phyloP scores from a whole-genome alignment of 2,113 vertebrate genomes.

The Dicrurus megarhynchus region DNA sequence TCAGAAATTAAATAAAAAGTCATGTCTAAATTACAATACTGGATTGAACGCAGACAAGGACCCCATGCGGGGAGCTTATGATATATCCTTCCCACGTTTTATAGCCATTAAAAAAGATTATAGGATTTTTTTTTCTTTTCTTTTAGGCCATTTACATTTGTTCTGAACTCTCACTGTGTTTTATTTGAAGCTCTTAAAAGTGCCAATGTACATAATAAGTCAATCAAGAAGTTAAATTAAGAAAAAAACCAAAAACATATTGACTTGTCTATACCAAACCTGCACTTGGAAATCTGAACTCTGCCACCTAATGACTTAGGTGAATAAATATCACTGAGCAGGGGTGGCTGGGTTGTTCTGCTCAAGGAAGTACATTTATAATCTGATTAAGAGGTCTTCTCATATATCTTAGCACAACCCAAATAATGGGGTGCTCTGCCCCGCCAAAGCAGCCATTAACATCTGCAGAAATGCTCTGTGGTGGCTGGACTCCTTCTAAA shows the following conservation, averaged over 20 bases:
- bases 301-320: not conserved
- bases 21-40: constrained; percentile 84
- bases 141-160: constrained; percentile 80
- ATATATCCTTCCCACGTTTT: constrained; percentile 76
- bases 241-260: constrained; percentile 60
- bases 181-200: constrained; percentile 79
- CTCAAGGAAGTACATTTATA: not conserved
- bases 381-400: not conserved
- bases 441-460: not conserved
- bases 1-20: constrained; percentile 88
- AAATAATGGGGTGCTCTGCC: not conserved
- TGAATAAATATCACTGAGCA: constrained; percentile 49
- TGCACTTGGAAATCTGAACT: constrained; percentile 54
- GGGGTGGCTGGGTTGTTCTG: not conserved
- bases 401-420: not conserved
- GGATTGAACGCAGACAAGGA: constrained; percentile 79
- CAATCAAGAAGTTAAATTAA: constrained; percentile 80
- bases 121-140: constrained; percentile 66
- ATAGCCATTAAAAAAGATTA: constrained; percentile 79
- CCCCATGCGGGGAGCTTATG: constrained; percentile 79
- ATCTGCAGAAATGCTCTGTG: not conserved
- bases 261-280: constrained; percentile 40
- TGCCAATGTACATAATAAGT: constrained; percentile 76
- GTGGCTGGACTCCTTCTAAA: not conserved
- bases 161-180: constrained; percentile 79